Evolutionary conservation across 2,113 vertebrate species (phyloP), one percentile per base, ranked within the genome.

Genomic region (Centropristis striata): DNA sequence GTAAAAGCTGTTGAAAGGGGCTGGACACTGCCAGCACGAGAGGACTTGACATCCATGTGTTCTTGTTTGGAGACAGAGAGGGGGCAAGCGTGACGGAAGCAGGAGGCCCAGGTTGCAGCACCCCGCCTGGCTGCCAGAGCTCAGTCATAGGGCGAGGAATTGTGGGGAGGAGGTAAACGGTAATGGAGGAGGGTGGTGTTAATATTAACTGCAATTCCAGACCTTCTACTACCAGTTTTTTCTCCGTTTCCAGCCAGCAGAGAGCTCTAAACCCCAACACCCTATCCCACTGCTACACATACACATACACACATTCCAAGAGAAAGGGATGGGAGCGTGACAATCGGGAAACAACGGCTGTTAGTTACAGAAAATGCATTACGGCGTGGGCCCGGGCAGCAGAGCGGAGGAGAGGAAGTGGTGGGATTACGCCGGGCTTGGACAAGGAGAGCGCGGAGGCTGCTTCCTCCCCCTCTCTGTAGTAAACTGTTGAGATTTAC

Each of bases 291-390:
- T 58, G 46, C 79, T 71, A 65, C 69, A 82, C 79, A 72, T 72
- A 82, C 73, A 85, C 63, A 60, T 32, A 63, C 79, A 92, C 94
- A 94, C 96, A 99, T 99, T 98, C 97, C 97, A 96, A 86, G 92
- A 95, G 95, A 95, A 96, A 92, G 92, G 93, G 96, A 97, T 97
- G 97, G 96, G 96, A 98, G 97, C 97, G 96, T 99, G 98, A 96
- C 97, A 99, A 99, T 99, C 94, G 97, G 97, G 96, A 99, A 98
- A 99, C 96, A 95, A 98, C 95, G 98, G 96, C 93, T 98, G 96
- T 99, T 99, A 99, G 98, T 99, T 99, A 99, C 98, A 98, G 96
- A 98, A 99, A 99, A 99, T 99, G 97, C 97, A 98, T 99, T 99
- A 98, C 94, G 95, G 93, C 91, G 92, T 96, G 97, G 95, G 96